Conservation (phyloP, 2,888 invertebrate genomes). For the Ormyrus pomaceus region DNA sequence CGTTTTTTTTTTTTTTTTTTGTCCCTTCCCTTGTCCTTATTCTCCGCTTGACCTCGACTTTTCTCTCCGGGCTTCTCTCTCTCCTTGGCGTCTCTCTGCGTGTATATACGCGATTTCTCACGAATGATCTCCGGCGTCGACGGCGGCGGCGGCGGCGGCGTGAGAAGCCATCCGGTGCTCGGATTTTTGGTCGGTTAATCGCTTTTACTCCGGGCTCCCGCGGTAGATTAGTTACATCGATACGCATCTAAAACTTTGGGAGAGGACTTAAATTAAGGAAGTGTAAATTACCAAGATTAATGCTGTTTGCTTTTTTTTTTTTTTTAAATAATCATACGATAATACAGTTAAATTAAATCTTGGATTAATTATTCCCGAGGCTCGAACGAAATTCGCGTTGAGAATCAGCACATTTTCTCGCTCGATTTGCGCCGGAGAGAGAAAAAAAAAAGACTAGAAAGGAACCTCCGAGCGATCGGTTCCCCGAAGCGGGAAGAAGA, state of each 20-base stretch:
- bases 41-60: conserved; percentile 30
- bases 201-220: neutral
- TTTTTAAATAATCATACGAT: no score
- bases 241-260: no score
- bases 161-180: conserved; percentile 13
- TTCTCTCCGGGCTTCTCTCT: conserved; percentile 33
- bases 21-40: conserved; percentile 14
- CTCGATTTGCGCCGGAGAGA: no score
- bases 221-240: no score
- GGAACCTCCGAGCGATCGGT: neutral
- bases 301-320: no score
- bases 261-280: no score
- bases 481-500: conserved; percentile 10
- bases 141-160: neutral
- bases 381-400: no score
- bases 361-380: no score
- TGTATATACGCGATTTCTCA: conserved; percentile 22
- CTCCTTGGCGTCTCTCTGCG: neutral
- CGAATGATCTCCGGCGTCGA: conserved; percentile 1
- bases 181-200: conserved; percentile 32
- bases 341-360: no score
- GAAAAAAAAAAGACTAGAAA: no score
- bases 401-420: no score
- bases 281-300: no score
- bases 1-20: neutral